phyloP scores from a whole-genome alignment of 1,140 invertebrate species.

The Drosophila rhopaloa region DNA sequence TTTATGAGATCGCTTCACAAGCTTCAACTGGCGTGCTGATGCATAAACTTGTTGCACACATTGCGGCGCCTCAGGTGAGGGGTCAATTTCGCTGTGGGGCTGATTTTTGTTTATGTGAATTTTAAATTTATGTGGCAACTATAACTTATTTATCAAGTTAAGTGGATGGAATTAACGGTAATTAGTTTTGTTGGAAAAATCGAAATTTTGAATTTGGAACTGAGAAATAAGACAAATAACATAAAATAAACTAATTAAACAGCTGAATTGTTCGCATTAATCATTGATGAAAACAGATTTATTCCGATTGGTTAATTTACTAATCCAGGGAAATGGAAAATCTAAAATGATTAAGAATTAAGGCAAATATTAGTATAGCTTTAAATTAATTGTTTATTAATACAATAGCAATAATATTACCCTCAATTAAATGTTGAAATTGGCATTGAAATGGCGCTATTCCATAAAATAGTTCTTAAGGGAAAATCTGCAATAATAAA shows the following conservation, averaged over 20 bases:
- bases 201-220: neutral
- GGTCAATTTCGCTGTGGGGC: slow-evolving; percentile 2
- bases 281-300: neutral
- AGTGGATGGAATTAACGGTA: slow-evolving; percentile 18
- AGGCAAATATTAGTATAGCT: neutral
- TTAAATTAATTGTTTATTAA: too few relatives aligned
- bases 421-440: too few relatives aligned
- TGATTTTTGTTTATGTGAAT: neutral
- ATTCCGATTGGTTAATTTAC: neutral
- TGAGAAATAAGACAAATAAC: neutral
- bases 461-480: too few relatives aligned
- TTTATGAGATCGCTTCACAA: slow-evolving; percentile 58
- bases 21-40: slow-evolving; percentile 65
- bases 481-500: too few relatives aligned
- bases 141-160: slow-evolving; percentile 15
- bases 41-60: slow-evolving; percentile 77
- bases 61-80: slow-evolving; percentile 20
- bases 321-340: neutral
- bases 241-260: neutral
- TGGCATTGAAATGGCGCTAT: too few relatives aligned
- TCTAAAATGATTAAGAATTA: neutral
- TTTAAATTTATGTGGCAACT: slow-evolving; percentile 32
- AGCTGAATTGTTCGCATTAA: neutral
- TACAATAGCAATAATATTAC: too few relatives aligned
- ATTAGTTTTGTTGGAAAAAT: slow-evolving; percentile 5